Evolutionary conservation across 1,140 invertebrate genomes (phyloP).

Genomic region (Drosophila orosa): DNA sequence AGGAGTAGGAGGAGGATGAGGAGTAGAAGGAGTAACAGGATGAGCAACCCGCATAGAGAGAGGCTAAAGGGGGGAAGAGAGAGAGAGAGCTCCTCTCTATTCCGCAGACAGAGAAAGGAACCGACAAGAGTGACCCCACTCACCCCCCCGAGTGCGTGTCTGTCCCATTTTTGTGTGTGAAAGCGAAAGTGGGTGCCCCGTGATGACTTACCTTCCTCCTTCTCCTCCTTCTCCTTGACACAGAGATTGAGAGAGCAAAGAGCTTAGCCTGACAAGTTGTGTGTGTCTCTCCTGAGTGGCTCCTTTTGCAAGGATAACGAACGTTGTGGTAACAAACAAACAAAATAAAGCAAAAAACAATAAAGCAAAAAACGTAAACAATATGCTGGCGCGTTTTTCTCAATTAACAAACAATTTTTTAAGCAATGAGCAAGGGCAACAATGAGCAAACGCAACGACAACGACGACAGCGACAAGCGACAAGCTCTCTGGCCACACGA

Average conservation of each 20-base stretch:
- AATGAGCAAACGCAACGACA: neutral
- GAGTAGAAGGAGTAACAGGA: neutral
- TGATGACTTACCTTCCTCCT: constrained; percentile 26
- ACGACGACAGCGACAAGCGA: constrained; percentile 6
- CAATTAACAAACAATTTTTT: constrained; percentile 1
- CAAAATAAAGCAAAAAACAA: constrained; percentile 16
- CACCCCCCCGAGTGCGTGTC: constrained; percentile 7
- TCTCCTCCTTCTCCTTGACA: neutral
- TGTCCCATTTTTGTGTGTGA: constrained; percentile 32
- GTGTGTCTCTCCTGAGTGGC: constrained; percentile 4
- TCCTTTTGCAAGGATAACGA: constrained; percentile 8
- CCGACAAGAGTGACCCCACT: constrained; percentile 12
- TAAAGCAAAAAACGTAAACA: constrained; percentile 7
- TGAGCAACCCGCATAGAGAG: neutral
- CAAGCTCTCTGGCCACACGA: constrained; percentile 43
- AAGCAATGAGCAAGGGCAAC: neutral
- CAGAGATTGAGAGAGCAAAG: neutral
- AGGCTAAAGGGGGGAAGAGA: neutral
- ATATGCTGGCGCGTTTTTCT: constrained; percentile 14
- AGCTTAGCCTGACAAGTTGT: constrained; percentile 29
- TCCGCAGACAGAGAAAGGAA: constrained; percentile 4
- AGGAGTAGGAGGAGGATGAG: neutral
- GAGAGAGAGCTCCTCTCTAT: too few relatives aligned
- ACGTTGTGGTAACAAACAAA: constrained; percentile 14
- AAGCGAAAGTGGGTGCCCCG: constrained; percentile 29